Evolutionary conservation across 1,140 invertebrate species (phyloP), one percentile per base, ranked within the genome.

Genomic region (Asbolus verrucosus): DNA sequence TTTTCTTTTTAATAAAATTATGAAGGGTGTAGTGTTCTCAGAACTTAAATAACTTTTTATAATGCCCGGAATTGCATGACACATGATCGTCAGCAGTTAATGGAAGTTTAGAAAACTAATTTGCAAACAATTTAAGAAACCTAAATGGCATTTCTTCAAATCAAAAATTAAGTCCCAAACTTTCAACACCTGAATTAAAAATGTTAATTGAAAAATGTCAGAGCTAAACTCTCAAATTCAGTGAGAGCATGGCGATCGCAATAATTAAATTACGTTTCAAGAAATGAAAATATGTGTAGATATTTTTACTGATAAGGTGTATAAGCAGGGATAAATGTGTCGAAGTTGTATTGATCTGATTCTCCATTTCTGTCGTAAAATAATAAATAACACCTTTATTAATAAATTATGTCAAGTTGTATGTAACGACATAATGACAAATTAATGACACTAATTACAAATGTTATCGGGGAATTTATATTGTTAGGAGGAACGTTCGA

Each of bases 381-480:
- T n/a, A n/a, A n/a, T n/a, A 27, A 27, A 8, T 27, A 8, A 3
- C 3, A 27, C 8, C 8, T 27, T 27, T 4, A 27, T 27, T 27
- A 27, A 8, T 4, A 54, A 54, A 27, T 54, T 54, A 54, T 24
- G 46, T 54, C 11, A 13, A 14, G 21, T n/a, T 46, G 21, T 24
- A 27, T 54, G 13, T 24, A 11, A 15, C 8, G 18, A n/a, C n/a
- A 54, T 27, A 27, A 24, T 54, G 46, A 13, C 21, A 30, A 54
- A 54, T 54, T 54, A 27, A 27, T 54, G 18, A 13, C 21, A 27
- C 24, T 21, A 54, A 54, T 54, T 18, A 16, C 14, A 14, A 54
- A 27, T 54, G 46, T 54, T 54, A 9, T 27, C 2, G 19, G 3
- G n/a, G 21, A 21, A 54, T 54, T 54, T 54, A 54, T 54, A 21